Percentiles rank a stretch among this genome's conserved stretches.
Evolutionary conservation across 2,797 vertebrate genomes (phyloP).

Genomic region (Enteromius viviparus): DNA sequence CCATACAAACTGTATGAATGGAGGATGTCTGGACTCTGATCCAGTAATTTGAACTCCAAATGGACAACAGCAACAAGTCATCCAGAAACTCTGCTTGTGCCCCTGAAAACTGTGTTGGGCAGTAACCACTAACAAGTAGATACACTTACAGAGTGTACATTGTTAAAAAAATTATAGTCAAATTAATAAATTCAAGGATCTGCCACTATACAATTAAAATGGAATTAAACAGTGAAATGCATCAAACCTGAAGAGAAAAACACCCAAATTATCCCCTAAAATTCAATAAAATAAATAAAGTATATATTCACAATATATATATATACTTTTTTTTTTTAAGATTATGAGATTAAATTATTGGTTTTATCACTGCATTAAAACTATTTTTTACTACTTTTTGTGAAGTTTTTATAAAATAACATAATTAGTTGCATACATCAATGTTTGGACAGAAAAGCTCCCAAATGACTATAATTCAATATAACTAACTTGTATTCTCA

Average conservation of each 20-base stretch:
- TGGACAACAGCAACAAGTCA: slow-evolving; percentile 43
- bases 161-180: not conserved
- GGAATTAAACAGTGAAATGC: not conserved
- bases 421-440: not conserved
- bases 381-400: no score
- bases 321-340: no score
- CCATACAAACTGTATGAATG: slow-evolving; percentile 59
- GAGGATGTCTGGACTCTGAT: slow-evolving; percentile 49
- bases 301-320: no score
- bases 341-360: not conserved
- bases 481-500: not conserved
- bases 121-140: not conserved
- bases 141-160: no score
- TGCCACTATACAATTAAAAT: not conserved
- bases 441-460: not conserved
- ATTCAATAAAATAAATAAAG: no score
- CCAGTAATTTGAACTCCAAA: slow-evolving; percentile 60
- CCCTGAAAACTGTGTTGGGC: slow-evolving; percentile 12
- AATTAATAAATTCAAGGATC: not conserved
- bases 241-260: not conserved
- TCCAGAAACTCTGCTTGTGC: slow-evolving; percentile 40
- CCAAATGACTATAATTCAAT: not conserved
- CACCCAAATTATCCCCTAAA: no score
- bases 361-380: not conserved
- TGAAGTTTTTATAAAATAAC: not conserved